phyloP scores from a whole-genome alignment of 2,888 invertebrate genomes.

The Troilus luridus region DNA sequence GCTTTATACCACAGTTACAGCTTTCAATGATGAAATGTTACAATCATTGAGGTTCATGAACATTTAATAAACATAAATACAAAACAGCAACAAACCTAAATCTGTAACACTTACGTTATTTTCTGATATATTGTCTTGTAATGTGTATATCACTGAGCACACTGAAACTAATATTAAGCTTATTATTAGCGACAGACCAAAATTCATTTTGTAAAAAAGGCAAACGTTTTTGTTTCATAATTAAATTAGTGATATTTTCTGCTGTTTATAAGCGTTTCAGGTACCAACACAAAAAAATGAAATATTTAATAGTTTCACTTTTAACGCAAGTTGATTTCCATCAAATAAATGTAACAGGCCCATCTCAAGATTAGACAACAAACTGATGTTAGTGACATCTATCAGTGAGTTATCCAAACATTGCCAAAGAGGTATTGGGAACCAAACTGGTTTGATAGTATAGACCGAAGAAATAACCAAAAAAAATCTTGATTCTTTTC shows the following conservation, averaged over 20 bases:
- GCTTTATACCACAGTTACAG: neutral
- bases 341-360: neutral
- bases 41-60: neutral
- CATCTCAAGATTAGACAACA: neutral
- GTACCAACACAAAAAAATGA: neutral
- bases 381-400: constrained; percentile 27
- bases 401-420: neutral
- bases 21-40: neutral
- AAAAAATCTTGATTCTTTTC: too few relatives aligned
- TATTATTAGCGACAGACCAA: neutral
- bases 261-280: neutral
- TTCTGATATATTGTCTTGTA: neutral
- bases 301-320: neutral
- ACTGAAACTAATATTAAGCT: neutral
- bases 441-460: neutral
- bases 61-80: neutral
- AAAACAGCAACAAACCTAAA: neutral
- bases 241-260: neutral
- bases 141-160: neutral
- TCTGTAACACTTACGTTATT: neutral
- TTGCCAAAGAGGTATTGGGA: neutral
- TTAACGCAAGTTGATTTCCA: neutral
- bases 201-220: constrained; percentile 40
- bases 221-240: constrained; percentile 35
- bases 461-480: too few relatives aligned